Evolutionary conservation across 2,113 vertebrate species (phyloP).

Genomic region (Cryptomyrus ogoouensis): DNA sequence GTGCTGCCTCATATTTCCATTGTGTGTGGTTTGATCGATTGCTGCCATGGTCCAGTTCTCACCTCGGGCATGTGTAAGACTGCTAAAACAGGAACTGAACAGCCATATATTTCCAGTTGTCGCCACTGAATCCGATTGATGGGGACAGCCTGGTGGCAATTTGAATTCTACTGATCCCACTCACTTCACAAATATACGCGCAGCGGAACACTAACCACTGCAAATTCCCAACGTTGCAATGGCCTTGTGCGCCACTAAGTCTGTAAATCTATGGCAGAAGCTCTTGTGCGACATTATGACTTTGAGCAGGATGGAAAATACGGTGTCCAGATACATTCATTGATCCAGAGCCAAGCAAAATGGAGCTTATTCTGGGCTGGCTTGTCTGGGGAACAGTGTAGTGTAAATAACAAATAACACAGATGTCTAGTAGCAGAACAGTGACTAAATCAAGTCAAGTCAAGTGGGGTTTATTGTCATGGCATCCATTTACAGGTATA

Average conservation of each 20-base stretch:
- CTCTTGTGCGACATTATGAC: not conserved
- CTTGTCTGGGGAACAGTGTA: not conserved
- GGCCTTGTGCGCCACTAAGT: not conserved
- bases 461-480: not conserved
- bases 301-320: not conserved
- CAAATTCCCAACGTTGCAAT: not conserved
- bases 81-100: not conserved
- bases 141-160: not conserved
- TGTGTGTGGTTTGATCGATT: not conserved
- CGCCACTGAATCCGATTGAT: not conserved
- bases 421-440: not conserved
- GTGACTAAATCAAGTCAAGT: not conserved
- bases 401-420: not conserved
- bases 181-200: not conserved
- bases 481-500: not conserved
- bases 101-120: not conserved
- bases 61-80: not conserved
- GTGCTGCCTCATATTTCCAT: not conserved
- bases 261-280: not conserved
- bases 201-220: not conserved
- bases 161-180: not conserved
- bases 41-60: not conserved
- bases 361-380: not conserved
- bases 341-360: not conserved
- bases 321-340: not conserved